Evolutionary conservation across 2,797 vertebrate genomes (phyloP), one percentile per base, ranked within the genome.

Genomic region (Crenichthys baileyi): DNA sequence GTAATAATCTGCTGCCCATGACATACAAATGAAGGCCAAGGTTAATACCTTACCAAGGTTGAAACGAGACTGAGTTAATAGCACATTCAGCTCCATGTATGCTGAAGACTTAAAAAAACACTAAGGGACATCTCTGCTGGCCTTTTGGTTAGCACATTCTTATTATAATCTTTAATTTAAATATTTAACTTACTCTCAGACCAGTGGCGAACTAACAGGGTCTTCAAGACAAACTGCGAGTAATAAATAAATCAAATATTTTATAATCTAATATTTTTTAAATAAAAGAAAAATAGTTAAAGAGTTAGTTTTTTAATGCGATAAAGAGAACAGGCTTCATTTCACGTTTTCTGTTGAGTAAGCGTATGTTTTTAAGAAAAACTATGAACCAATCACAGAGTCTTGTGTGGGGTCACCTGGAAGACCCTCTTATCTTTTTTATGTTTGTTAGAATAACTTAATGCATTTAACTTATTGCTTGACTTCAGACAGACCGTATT

Each of bases 1-100:
- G 78, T 81, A 82, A 88, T 90, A 77, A 92, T 89, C 75, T 78
- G 77, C 29, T 4, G 60, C 55, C 72, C 46, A 67, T 72, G 81
- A 83, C 75, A 71, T 2, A 58, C 74, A 70, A 24, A 71, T 76
- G 63, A 83, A 56, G 77, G 58, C 65, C 75, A 70, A 84, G 79
- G 83, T 85, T 60, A 73, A 85, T 78, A 55, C 56, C 24, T 50
- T 41, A 16, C 41, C 61, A 75, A 81, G 85, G 82, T 84, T 71
- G 81, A 46, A 79, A 75, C 72, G 41, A 61, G 13, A 72, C 67
- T 72, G 72, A 81, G 79, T 71, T 61, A 63, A 75, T 7, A 26
- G 31, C 60, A 61, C 56, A 75, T 77, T 20, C 79, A 68, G 63
- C 56, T 84, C 82, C 77, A 83, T 79, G 82, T 82, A 74, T 77